Conservation (phyloP, 2,888 invertebrate species). For the Plemyria rubiginata region DNA sequence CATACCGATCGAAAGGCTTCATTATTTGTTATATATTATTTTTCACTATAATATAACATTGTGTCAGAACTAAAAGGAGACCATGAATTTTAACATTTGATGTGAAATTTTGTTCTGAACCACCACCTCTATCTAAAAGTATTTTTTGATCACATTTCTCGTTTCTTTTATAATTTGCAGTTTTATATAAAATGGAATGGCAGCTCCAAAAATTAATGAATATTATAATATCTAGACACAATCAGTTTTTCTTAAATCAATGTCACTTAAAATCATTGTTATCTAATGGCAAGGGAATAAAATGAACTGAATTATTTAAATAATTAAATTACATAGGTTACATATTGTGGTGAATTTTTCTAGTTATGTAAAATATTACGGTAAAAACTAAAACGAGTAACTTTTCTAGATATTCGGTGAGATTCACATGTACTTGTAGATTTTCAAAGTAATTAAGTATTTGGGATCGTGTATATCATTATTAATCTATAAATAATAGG, state of each 20-base stretch:
- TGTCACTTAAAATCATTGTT: constrained; percentile 61
- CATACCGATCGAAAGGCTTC: no score
- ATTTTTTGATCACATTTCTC: no score
- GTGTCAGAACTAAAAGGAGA: no score
- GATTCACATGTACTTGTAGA: constrained; percentile 51
- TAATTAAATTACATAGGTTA: constrained; percentile 55
- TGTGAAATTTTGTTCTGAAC: no score
- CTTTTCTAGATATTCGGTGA: constrained; percentile 53
- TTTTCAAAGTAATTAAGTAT: constrained; percentile 10
- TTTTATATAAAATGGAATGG: no score
- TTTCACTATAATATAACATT: no score
- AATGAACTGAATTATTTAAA: constrained; percentile 78
- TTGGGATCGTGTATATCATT: not conserved
- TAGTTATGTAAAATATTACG: constrained; percentile 59
- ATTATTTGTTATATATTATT: no score
- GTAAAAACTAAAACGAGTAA: constrained; percentile 25
- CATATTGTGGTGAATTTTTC: constrained; percentile 62
- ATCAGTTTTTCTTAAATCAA: constrained; percentile 38
- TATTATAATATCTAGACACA: constrained; percentile 30
- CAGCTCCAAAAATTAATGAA: no score
- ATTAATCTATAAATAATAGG: no score
- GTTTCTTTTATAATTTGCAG: no score
- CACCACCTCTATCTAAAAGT: no score
- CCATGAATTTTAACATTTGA: no score
- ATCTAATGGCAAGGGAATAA: constrained; percentile 73